phyloP scores from a whole-genome alignment of 1,140 invertebrate species.

The Papilio xuthus region DNA sequence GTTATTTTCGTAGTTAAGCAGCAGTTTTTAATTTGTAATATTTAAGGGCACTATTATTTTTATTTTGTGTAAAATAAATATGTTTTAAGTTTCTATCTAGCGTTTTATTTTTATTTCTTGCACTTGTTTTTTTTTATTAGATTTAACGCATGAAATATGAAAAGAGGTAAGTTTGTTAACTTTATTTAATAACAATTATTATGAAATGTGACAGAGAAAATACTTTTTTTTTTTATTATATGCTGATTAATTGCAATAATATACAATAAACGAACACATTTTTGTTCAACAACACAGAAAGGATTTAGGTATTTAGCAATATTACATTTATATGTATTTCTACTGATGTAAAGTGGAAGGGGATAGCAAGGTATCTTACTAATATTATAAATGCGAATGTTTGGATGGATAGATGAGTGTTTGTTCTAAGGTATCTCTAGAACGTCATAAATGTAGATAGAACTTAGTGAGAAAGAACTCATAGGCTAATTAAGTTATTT shows the following conservation, averaged over 20 bases:
- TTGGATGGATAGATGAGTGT: too few relatives aligned
- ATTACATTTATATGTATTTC: too few relatives aligned
- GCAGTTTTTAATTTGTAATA: slow-evolving; percentile 2
- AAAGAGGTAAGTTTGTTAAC: neutral
- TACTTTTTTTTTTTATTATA: neutral
- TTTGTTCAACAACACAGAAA: too few relatives aligned
- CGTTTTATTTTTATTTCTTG: slow-evolving; percentile 47
- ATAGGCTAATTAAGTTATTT: too few relatives aligned
- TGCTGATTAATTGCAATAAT: neutral
- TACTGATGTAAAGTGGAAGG: too few relatives aligned
- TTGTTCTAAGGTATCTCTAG: too few relatives aligned
- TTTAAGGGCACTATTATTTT: slow-evolving; percentile 6
- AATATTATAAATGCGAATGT: too few relatives aligned
- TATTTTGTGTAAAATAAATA: neutral
- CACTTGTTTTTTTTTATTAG: slow-evolving; percentile 8
- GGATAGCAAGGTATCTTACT: too few relatives aligned
- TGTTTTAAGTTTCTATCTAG: slow-evolving; percentile 13
- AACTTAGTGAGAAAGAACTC: too few relatives aligned
- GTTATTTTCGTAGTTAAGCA: slow-evolving; percentile 11
- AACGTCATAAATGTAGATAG: too few relatives aligned
- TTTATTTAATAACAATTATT: neutral
- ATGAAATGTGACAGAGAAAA: neutral
- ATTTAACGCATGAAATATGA: neutral
- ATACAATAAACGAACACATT: too few relatives aligned
- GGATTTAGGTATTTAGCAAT: too few relatives aligned